These are phyloP conservation scores for Ruditapes philippinarum DNA, from an alignment of 1,140 invertebrate species.

Conservation along the genomic window DNA sequence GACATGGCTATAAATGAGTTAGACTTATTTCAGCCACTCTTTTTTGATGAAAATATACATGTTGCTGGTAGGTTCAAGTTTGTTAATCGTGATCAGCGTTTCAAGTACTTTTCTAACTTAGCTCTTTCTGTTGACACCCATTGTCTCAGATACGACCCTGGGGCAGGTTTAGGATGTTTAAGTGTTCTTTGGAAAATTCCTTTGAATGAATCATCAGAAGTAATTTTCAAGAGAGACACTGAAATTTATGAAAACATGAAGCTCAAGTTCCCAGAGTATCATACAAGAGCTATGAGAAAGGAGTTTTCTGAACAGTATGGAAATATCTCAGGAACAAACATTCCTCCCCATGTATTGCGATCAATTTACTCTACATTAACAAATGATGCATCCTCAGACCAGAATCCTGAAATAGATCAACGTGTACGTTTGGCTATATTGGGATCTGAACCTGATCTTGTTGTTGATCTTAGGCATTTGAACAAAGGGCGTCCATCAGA, in stretches of 20 bases:
- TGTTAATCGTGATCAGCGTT: not conserved
- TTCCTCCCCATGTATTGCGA: conserved; percentile 68
- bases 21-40: not conserved
- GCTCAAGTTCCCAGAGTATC: conserved; percentile 54
- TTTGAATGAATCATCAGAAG: conserved; percentile 16
- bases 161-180: conserved; percentile 41
- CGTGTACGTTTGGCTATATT: conserved; percentile 52
- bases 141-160: conserved; percentile 55
- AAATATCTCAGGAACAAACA: conserved; percentile 1
- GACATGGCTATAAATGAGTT: conserved; percentile 10
- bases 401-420: conserved; percentile 52
- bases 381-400: conserved; percentile 33
- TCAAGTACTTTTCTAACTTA: conserved; percentile 3
- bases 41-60: conserved; percentile 45
- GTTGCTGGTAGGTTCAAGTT: not conserved
- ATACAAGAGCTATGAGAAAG: conserved; percentile 67
- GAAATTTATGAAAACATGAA: conserved; percentile 46
- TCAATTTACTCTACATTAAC: conserved; percentile 66
- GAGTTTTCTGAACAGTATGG: conserved; percentile 57
- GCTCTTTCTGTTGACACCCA: conserved; percentile 32
- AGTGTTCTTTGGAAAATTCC: conserved; percentile 67
- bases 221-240: conserved; percentile 48
- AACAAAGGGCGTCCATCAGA: conserved; percentile 70
- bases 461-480: conserved; percentile 65
- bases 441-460: conserved; percentile 63